These are phyloP conservation scores for Ectemnius continuus DNA, from an alignment of 2,888 invertebrate species.

Conservation along the genomic window DNA sequence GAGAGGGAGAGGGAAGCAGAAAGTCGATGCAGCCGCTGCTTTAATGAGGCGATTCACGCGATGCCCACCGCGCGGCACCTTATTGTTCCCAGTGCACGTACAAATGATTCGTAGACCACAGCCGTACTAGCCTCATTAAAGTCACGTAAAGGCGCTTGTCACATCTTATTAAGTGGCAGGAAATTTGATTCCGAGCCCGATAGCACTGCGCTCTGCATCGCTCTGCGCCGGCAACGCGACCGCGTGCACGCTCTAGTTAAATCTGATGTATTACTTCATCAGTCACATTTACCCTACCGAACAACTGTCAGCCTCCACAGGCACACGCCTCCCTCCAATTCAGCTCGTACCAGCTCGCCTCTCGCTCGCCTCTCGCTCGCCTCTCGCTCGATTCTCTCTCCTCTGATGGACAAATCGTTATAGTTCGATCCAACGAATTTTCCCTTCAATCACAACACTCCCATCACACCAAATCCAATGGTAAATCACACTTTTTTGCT, in stretches of 20 bases:
- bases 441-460: too few relatives aligned
- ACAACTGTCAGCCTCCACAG: too few relatives aligned
- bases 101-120: conserved; percentile 50
- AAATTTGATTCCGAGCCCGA: conserved; percentile 65
- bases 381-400: too few relatives aligned
- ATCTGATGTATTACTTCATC: conserved; percentile 66
- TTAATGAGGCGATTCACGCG: conserved; percentile 61
- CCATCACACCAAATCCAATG: too few relatives aligned
- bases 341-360: too few relatives aligned
- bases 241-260: conserved; percentile 55
- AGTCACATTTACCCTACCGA: conserved; percentile 42
- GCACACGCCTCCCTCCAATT: too few relatives aligned
- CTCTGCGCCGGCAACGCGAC: background rate
- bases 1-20: too few relatives aligned
- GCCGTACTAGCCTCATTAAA: conserved; percentile 54
- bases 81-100: conserved; percentile 46
- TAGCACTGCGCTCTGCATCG: conserved; percentile 47
- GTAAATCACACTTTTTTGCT: too few relatives aligned
- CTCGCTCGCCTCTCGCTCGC: too few relatives aligned
- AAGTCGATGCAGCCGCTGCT: conserved; percentile 17
- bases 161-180: conserved; percentile 74
- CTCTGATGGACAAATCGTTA: too few relatives aligned
- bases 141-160: conserved; percentile 73
- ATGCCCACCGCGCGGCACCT: conserved; percentile 27
- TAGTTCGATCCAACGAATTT: too few relatives aligned